These are phyloP conservation scores for Chiloscyllium plagiosum DNA, from an alignment of 2,113 vertebrate species.

Conservation along the genomic window DNA sequence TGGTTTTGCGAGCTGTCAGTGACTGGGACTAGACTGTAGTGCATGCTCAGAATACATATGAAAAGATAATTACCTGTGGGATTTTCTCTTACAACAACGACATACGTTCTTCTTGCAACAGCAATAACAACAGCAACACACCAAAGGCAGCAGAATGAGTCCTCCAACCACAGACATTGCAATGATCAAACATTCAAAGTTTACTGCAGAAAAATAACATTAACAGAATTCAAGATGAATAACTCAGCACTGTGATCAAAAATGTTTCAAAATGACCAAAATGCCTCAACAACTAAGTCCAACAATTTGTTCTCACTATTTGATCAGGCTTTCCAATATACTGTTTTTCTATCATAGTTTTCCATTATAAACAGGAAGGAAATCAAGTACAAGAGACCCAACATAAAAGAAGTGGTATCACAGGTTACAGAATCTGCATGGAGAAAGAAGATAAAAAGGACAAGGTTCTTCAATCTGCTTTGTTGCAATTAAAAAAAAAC, in stretches of 20 bases:
- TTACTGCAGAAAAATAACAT: conserved; percentile 60
- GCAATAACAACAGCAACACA: conserved; percentile 70
- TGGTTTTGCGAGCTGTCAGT: not conserved
- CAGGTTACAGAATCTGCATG: not conserved
- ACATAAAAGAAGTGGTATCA: not conserved
- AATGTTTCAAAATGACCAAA: not conserved
- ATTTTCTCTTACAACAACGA: conserved; percentile 53
- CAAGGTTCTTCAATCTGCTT: not conserved
- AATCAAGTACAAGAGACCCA: not conserved
- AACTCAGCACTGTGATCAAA: not conserved
- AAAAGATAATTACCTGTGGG: conserved; percentile 52
- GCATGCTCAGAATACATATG: not conserved
- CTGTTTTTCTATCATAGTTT: not conserved
- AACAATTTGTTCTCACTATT: conserved; percentile 1
- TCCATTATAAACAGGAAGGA: not conserved
- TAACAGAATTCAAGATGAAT: not conserved
- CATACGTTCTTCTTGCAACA: conserved; percentile 45
- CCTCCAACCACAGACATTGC: conserved; percentile 62
- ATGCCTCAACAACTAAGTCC: not conserved
- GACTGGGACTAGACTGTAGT: not conserved
- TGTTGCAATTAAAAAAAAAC: not conserved
- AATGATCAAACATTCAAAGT: conserved; percentile 77
- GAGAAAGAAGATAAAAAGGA: not conserved
- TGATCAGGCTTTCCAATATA: not conserved
- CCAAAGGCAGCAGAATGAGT: conserved; percentile 54